phyloP scores from a whole-genome alignment of 2,797 vertebrate species.

The Aphelocoma californica region DNA sequence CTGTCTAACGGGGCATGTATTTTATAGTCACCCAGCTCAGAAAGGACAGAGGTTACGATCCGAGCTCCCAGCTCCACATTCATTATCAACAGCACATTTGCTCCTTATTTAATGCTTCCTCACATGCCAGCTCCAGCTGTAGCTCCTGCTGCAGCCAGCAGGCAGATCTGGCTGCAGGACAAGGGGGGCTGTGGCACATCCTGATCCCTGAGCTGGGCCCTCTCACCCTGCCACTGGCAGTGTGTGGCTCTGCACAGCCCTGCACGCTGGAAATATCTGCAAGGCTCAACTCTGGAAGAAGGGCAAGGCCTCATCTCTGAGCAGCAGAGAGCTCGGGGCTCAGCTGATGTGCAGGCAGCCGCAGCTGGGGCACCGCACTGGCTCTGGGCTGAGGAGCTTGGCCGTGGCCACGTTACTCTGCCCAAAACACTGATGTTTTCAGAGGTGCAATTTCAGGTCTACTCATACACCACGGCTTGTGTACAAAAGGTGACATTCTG shows the following conservation, averaged over 20 bases:
- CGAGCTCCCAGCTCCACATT: not conserved
- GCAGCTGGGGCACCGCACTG: not conserved
- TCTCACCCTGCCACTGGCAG: not conserved
- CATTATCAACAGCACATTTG: not conserved
- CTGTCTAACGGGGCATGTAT: rapidly evolving
- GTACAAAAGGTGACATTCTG: not conserved
- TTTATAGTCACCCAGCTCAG: not conserved
- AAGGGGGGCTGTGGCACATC: not conserved
- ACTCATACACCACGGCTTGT: rapidly evolving
- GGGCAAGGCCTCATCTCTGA: too few relatives aligned
- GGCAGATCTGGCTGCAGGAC: not conserved
- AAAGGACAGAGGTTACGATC: not conserved
- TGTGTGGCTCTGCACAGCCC: not conserved
- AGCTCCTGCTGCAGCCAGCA: not conserved
- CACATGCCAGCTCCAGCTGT: not conserved
- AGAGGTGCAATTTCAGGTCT: not conserved
- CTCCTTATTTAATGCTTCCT: not conserved
- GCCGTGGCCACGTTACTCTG: rapidly evolving
- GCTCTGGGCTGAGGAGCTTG: not conserved
- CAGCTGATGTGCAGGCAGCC: not conserved
- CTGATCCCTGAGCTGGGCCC: not conserved
- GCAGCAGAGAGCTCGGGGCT: not conserved
- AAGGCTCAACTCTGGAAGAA: not conserved
- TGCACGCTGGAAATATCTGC: not conserved
- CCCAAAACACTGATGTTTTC: rapidly evolving